Percentiles rank a stretch among this genome's conserved stretches.
phyloP scores from a whole-genome alignment of 1,140 invertebrate species.

The Bombus picipes region DNA sequence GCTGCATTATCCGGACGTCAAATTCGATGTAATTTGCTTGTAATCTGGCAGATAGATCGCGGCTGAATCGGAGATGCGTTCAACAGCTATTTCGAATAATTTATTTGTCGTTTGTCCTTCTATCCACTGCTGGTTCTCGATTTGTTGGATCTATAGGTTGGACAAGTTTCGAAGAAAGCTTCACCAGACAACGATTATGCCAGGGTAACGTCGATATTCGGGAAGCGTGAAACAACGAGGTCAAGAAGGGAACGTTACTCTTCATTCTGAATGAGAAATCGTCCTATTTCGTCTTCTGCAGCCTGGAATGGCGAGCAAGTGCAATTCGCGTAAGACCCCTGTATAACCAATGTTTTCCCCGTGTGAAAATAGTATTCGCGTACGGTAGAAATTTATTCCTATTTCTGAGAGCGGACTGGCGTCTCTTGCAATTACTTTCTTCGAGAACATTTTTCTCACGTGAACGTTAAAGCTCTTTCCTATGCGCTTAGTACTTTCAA shows the following conservation, averaged over 20 bases:
- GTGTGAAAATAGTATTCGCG: conserved; percentile 10
- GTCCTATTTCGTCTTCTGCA: conserved; percentile 18
- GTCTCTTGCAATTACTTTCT: conserved; percentile 7
- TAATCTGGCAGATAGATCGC: conserved; percentile 25
- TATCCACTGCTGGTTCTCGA: too few relatives aligned
- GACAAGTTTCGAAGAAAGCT: neutral
- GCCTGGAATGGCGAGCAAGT: neutral
- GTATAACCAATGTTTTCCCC: neutral
- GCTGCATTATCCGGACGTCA: conserved; percentile 27
- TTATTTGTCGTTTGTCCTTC: neutral
- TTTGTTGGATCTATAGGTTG: neutral
- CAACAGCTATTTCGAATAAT: conserved; percentile 21
- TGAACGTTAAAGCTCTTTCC: too few relatives aligned
- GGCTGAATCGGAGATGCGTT: neutral
- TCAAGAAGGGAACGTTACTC: conserved; percentile 32
- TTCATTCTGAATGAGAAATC: conserved; percentile 56
- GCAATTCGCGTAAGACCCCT: conserved; percentile 27
- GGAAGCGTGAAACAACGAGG: neutral
- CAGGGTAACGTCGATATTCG: neutral
- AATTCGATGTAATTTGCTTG: conserved; percentile 48
- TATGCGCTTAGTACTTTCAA: neutral
- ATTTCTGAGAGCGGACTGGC: neutral
- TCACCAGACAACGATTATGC: neutral
- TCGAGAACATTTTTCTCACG: neutral
- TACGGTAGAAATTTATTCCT: conserved; percentile 10